Evolutionary conservation across 2,888 invertebrate genomes (phyloP), one percentile per base, ranked within the genome.

Genomic region (Dryocosmus kuriphilus): DNA sequence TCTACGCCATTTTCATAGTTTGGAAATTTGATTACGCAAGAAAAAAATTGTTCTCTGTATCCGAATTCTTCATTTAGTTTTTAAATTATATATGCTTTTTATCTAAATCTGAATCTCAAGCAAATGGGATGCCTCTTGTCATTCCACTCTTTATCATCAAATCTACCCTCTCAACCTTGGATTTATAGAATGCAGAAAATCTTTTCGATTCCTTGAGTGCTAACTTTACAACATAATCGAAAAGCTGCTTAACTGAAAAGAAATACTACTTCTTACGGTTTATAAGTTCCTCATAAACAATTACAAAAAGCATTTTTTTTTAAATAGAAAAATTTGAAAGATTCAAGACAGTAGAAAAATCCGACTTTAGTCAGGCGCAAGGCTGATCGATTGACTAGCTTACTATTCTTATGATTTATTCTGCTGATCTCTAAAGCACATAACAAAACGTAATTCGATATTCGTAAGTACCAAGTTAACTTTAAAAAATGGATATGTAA

Each of bases 141-240:
- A 65, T 38, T 65, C 38, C 22, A 41, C 1, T 22, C 41, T 24
- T 65, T 65, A 65, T 65, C 65, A n/a, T 65, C 24, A 65, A 38
- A 65, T 65, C 65, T 24, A 65, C 41, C 27, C 65, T 41, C 41
- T 65, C 24, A 41, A 65, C 41, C 41, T n/a, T 38, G 65, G 65
- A 41, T 65, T 65, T 24, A 65, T 24, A 38, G 65, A 65, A 65
- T 65, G 22, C 14, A 65, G 38, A 41, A 41, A 65, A 65, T 65
- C 41, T 38, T 24, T 65, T 11, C 65, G 24, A 63, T 63, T 63
- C 0, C 35, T 63, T 63, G n/a, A 63, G 38, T 35, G 62, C 35
- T 35, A 63, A 38, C 38, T 63, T 63, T 38, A 63, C 35, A 35
- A 63, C 63, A 63, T 63, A 35, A 35, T 63, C 7, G 32, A 8